These are phyloP conservation scores for Cassiopea xamachana DNA, from an alignment of 30 jellyfish, hydroid and myxozoan genomes.

Conservation along the genomic window DNA sequence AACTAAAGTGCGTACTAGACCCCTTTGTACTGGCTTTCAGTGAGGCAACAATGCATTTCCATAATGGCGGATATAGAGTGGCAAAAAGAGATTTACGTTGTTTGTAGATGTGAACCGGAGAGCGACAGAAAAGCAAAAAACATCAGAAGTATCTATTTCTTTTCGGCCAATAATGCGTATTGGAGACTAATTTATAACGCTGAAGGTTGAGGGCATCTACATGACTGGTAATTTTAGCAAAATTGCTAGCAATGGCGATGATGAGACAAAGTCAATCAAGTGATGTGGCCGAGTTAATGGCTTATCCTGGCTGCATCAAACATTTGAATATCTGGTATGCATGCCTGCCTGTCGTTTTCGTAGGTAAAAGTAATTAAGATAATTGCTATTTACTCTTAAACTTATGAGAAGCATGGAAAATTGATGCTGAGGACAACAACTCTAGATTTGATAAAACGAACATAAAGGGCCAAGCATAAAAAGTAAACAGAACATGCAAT, in stretches of 20 bases:
- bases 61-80: conserved; percentile 17
- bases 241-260: background rate
- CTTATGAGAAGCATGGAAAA: background rate
- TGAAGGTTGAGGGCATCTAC: background rate
- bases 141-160: background rate
- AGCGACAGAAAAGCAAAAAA: background rate
- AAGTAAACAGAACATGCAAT: background rate
- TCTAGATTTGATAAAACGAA: no score
- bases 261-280: background rate
- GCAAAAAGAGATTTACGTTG: background rate
- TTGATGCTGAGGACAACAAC: background rate
- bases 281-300: background rate
- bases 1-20: no score
- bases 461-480: background rate
- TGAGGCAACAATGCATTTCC: background rate
- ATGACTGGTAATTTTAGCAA: background rate
- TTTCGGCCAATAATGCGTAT: background rate
- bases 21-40: background rate
- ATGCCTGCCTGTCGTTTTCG: background rate
- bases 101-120: background rate
- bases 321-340: background rate
- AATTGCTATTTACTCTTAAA: background rate
- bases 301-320: background rate
- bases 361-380: background rate
- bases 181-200: background rate